Conservation (phyloP, 2,888 invertebrate genomes). For the Pasiphila rectangulata region DNA sequence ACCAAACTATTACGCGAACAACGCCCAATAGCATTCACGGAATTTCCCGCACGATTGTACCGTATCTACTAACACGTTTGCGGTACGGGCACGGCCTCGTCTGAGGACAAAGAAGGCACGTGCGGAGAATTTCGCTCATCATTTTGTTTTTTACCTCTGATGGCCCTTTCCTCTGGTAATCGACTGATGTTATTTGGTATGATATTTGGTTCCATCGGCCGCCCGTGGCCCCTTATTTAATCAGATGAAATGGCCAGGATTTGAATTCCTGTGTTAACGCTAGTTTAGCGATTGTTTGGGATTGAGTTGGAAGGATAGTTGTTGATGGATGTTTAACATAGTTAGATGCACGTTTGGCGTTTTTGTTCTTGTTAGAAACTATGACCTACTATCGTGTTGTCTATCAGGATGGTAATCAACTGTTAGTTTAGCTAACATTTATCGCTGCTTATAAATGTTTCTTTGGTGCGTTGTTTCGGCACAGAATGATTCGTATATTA, state of each 20-base stretch:
- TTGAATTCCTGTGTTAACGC: slow-evolving; percentile 6
- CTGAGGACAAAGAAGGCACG: slow-evolving; percentile 43
- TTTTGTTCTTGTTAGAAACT: not conserved
- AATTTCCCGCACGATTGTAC: slow-evolving; percentile 31
- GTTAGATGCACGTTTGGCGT: not conserved
- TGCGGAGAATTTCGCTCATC: slow-evolving; percentile 44
- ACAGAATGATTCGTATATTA: too few relatives aligned
- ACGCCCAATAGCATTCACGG: slow-evolving; percentile 25
- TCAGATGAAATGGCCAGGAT: slow-evolving; percentile 12
- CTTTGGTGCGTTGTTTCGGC: too few relatives aligned
- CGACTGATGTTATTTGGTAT: slow-evolving; percentile 32
- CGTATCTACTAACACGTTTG: slow-evolving; percentile 22
- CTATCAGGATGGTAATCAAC: too few relatives aligned
- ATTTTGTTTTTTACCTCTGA: slow-evolving; percentile 31
- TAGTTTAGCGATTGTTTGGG: slow-evolving; percentile 11
- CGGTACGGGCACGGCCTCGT: slow-evolving; percentile 36
- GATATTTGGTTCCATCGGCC: slow-evolving; percentile 23
- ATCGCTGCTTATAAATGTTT: too few relatives aligned
- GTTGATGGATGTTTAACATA: not conserved
- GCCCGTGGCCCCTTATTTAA: slow-evolving; percentile 23
- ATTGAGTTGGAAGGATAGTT: slow-evolving; percentile 1
- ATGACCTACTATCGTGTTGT: not conserved
- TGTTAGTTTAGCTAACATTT: too few relatives aligned
- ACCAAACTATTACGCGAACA: slow-evolving; percentile 12
- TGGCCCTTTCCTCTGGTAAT: slow-evolving; percentile 30